Evolutionary conservation across 2,888 invertebrate genomes (phyloP), one percentile per base, ranked within the genome.

Genomic region (Choristoneura rosaceana): DNA sequence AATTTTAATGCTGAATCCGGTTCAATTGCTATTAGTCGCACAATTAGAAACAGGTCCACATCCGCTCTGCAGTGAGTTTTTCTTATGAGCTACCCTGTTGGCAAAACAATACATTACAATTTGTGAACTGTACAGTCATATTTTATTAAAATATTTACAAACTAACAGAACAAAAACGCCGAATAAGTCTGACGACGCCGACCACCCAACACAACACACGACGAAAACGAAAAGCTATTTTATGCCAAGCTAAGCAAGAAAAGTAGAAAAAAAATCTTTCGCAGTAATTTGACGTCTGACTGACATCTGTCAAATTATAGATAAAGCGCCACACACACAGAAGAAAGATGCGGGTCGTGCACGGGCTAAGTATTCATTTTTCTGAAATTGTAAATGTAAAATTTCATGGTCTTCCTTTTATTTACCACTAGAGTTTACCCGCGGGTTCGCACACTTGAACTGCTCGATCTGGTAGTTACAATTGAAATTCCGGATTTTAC

Each of bases 1-100:
- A 69, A 73, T 73, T 62, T 50, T 58, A 71, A 71, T 68, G 60
- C 60, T 43, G 69, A 73, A 64, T 69, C 73, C 63, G 73, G 68
- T 73, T 73, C 68, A 73, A 64, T 60, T 63, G 58, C 62, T 68
- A 59, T 71, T 59, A 58, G 59, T 34, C 41, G 34, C 68, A 73
- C 68, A 73, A 69, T 69, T 69, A 69, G 41, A 73, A 73, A 69
- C 60, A 64, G 50, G 25, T 62, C 68, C 63, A 68, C 69, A 66
- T 64, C 69, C 50, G 50, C 63, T 9, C 33, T 45, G 43, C 62
- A 45, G 43, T n/a, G 25, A 65, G 34, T 52, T 43, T 59, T 33
- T 71, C 63, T 34, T 25, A 68, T 68, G 68, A 63, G 63, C 63
- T 43, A 63, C 8, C 15, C 47, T 71, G 43, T 43, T 41, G 33